These are phyloP conservation scores for Lophochroa leadbeateri DNA, from an alignment of 2,113 vertebrate genomes.

Conservation along the genomic window DNA sequence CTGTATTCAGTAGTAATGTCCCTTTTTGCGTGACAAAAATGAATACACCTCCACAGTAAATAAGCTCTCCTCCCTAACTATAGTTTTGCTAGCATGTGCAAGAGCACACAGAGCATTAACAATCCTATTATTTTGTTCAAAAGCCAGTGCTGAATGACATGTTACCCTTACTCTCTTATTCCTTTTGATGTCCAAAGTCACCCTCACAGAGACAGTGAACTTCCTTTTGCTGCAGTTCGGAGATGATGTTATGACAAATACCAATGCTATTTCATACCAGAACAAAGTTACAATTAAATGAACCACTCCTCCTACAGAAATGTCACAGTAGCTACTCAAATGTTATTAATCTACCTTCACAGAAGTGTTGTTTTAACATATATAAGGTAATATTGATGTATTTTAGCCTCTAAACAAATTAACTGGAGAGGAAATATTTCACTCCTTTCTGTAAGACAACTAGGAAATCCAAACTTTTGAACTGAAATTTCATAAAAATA, in stretches of 20 bases:
- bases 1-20: not conserved
- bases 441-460: not conserved
- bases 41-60: not conserved
- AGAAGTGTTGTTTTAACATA: not conserved
- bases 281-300: not conserved
- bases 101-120: not conserved
- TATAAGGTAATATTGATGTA: not conserved
- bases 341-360: not conserved
- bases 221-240: not conserved
- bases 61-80: not conserved
- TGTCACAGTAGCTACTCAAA: not conserved
- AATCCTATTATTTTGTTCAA: not conserved
- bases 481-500: not conserved
- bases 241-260: not conserved
- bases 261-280: not conserved
- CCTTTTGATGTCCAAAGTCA: not conserved
- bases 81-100: not conserved
- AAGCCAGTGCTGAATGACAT: not conserved
- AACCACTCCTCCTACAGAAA: not conserved
- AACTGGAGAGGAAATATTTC: not conserved
- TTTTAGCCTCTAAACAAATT: not conserved
- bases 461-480: not conserved
- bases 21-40: not conserved
- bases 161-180: not conserved
- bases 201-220: not conserved